These are phyloP conservation scores for Tenualosa thibaudeaui DNA, from an alignment of 2,797 vertebrate species.

Conservation along the genomic window DNA sequence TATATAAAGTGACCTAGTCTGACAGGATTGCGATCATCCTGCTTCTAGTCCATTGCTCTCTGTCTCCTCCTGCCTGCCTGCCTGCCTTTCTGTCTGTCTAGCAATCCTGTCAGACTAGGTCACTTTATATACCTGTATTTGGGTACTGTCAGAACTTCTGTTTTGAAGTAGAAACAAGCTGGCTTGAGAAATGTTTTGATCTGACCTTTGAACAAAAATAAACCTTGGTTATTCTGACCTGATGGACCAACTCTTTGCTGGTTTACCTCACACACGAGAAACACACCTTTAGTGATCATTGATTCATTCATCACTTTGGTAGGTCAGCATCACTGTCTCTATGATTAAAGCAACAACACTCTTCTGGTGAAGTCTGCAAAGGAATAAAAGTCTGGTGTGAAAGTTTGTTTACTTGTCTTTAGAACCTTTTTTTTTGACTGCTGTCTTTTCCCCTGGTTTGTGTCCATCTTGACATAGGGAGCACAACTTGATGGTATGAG, in stretches of 20 bases:
- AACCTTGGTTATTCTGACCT: background rate
- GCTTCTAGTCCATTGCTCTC: background rate
- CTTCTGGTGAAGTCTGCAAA: background rate
- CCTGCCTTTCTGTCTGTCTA: too few relatives aligned
- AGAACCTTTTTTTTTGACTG: background rate
- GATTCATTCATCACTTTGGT: background rate
- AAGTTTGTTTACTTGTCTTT: slow-evolving; percentile 13
- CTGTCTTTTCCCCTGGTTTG: background rate
- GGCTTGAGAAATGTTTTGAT: background rate
- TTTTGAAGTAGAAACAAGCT: background rate
- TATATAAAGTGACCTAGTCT: slow-evolving; percentile 2
- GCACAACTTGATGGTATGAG: background rate
- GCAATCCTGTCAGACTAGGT: slow-evolving; percentile 11
- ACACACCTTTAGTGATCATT: background rate
- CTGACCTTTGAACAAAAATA: background rate
- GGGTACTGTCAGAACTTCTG: background rate
- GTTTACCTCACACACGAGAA: background rate
- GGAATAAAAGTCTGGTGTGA: background rate
- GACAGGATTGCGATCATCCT: background rate
- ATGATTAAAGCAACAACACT: background rate
- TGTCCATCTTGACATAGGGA: background rate
- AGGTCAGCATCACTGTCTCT: background rate
- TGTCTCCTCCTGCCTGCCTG: background rate
- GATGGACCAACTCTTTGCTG: background rate
- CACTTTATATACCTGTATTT: background rate